Conservation (phyloP, 2,888 invertebrate genomes). For the Hartigia nigra region DNA sequence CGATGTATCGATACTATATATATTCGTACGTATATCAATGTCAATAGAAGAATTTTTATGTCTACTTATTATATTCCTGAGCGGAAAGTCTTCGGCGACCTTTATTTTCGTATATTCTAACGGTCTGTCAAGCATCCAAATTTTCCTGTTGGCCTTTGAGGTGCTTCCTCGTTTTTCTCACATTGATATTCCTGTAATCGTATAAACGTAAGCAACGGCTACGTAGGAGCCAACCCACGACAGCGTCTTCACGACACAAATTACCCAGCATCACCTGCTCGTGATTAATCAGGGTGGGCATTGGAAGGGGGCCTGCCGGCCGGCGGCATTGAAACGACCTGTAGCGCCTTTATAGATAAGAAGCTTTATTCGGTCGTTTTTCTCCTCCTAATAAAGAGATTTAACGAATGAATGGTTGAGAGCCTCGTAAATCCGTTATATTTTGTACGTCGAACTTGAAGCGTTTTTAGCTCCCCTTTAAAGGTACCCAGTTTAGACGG, state of each 20-base stretch:
- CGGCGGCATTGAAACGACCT: not conserved
- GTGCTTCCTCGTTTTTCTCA: not conserved
- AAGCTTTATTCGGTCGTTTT: not conserved
- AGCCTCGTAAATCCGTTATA: not conserved
- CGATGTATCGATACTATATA: not conserved
- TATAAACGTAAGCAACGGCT: not conserved
- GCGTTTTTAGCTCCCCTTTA: not conserved
- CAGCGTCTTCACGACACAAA: not conserved
- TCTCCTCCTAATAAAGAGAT: not conserved
- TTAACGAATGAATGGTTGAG: not conserved
- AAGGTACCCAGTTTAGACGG: not conserved
- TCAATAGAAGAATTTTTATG: not conserved
- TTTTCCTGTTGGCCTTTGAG: not conserved
- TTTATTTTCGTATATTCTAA: not conserved
- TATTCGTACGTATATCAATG: not conserved
- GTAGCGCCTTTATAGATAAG: not conserved
- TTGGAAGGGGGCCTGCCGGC: not conserved
- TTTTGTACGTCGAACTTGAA: not conserved
- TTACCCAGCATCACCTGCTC: not conserved
- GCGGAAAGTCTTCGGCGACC: not conserved
- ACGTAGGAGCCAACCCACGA: not conserved
- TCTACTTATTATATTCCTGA: not conserved
- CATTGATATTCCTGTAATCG: not conserved
- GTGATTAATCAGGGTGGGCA: not conserved
- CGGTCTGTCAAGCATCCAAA: not conserved